Evolutionary conservation across 1,140 invertebrate genomes (phyloP).

Genomic region (Lutraria rhynchaena): DNA sequence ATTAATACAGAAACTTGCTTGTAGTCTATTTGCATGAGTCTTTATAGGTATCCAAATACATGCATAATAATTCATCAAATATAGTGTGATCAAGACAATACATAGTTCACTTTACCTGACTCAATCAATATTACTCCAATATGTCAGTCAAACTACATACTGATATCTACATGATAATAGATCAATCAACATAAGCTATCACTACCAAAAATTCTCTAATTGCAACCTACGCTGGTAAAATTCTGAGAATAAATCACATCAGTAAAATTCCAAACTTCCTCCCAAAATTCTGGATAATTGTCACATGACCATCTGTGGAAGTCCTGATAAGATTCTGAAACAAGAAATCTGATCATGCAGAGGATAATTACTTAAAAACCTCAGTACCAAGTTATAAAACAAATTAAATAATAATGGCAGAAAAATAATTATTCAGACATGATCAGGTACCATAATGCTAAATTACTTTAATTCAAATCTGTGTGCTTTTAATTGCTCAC

Average conservation of each 20-base stretch:
- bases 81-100: too few relatives aligned
- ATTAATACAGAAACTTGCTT: too few relatives aligned
- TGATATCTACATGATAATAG: background rate
- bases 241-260: conserved; percentile 79
- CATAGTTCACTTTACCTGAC: too few relatives aligned
- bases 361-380: background rate
- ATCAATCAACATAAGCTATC: background rate
- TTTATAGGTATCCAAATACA: too few relatives aligned
- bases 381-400: background rate
- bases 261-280: conserved; percentile 81
- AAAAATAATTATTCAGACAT: background rate
- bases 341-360: conserved; percentile 6
- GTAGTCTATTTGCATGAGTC: too few relatives aligned
- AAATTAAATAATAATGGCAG: too few relatives aligned
- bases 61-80: too few relatives aligned
- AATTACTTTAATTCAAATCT: too few relatives aligned
- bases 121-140: background rate
- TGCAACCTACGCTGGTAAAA: conserved; percentile 77
- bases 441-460: too few relatives aligned
- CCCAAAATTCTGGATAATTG: conserved; percentile 83
- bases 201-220: background rate
- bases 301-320: conserved; percentile 83
- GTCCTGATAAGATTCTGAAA: conserved; percentile 81
- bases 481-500: too few relatives aligned
- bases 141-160: background rate